Conservation (phyloP, 2,888 invertebrate species). For the Branchellion lobata region DNA sequence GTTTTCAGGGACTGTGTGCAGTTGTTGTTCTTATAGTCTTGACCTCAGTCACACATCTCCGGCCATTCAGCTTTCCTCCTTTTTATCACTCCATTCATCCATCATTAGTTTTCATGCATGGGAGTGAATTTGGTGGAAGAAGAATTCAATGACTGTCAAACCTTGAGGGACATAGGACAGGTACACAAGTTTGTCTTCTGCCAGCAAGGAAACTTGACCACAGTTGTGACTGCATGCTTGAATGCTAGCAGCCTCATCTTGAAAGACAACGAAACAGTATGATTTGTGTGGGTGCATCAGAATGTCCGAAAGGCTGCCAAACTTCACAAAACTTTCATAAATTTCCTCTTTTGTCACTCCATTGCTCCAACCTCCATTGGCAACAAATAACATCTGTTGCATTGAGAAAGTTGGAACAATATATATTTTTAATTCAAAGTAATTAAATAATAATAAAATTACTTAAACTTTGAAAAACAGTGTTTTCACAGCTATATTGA, state of each 20-base stretch:
- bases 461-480: background rate
- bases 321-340: conserved; percentile 65
- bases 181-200: conserved; percentile 14
- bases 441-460: too few relatives aligned
- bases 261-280: conserved; percentile 71
- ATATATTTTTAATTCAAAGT: too few relatives aligned
- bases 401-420: too few relatives aligned
- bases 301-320: conserved; percentile 68
- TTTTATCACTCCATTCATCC: too few relatives aligned
- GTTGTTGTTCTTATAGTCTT: too few relatives aligned
- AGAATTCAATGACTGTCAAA: background rate
- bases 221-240: conserved; percentile 46
- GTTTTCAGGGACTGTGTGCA: too few relatives aligned
- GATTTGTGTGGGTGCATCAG: conserved; percentile 78
- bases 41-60: too few relatives aligned
- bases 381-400: conserved; percentile 72
- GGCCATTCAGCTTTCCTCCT: too few relatives aligned
- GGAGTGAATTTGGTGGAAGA: too few relatives aligned
- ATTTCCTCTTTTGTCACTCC: conserved; percentile 73
- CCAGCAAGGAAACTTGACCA: conserved; percentile 28
- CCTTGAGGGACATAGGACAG: background rate
- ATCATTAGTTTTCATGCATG: too few relatives aligned
- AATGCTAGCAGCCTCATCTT: conserved; percentile 63
- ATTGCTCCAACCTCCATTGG: conserved; percentile 82
- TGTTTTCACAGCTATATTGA: background rate